phyloP scores from a whole-genome alignment of 2,888 invertebrate genomes.

The Lumbricus terrestris region DNA sequence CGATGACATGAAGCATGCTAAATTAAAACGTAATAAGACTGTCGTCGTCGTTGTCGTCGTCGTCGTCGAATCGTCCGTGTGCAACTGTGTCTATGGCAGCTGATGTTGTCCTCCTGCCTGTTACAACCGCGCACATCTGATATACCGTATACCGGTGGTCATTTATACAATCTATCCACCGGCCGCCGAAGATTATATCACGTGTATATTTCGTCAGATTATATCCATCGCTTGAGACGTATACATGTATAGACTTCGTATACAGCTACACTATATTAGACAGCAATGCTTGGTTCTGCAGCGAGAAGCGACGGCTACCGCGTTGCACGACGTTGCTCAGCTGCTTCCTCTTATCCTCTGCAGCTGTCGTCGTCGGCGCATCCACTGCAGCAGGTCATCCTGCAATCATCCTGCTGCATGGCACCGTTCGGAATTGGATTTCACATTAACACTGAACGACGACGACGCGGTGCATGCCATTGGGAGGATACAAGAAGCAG shows the following conservation, averaged over 20 bases:
- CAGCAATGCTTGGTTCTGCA: not conserved
- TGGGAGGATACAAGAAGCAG: not conserved
- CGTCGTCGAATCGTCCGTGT: not conserved
- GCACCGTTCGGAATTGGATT: not conserved
- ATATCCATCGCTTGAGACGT: not conserved
- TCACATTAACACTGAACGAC: not conserved
- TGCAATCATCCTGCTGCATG: too few species aligned
- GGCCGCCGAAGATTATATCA: not conserved
- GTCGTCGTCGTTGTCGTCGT: too few species aligned
- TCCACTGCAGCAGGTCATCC: too few species aligned
- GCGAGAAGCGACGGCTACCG: not conserved
- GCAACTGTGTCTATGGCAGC: not conserved
- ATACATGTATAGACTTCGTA: too few species aligned
- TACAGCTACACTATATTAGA: too few species aligned
- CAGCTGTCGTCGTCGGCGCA: not conserved
- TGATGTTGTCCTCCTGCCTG: not conserved
- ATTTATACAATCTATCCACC: not conserved
- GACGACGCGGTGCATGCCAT: too few species aligned
- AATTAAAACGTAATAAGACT: not conserved
- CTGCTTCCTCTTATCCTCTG: not conserved
- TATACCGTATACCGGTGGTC: too few species aligned
- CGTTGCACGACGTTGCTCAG: not conserved
- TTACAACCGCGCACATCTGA: not conserved
- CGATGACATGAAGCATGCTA: not conserved
- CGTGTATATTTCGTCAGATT: not conserved